Conservation (phyloP, 2,888 invertebrate genomes). For the Clunio marinus region DNA sequence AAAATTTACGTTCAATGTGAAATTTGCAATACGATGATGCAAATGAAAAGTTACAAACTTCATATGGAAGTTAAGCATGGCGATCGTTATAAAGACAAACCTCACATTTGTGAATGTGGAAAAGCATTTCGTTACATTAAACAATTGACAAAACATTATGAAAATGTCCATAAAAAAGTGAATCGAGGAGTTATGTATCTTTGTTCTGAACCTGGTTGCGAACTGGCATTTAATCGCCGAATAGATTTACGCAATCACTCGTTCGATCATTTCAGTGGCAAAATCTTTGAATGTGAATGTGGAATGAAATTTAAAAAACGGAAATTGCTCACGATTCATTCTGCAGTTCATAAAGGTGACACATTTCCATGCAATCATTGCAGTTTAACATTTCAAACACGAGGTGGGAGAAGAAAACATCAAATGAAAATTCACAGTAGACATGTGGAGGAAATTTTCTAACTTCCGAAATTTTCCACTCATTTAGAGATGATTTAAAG, state of each 20-base stretch:
- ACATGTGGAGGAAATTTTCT: not conserved
- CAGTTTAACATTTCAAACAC: not conserved
- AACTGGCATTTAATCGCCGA: not conserved
- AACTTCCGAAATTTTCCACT: not conserved
- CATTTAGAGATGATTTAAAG: too few species aligned
- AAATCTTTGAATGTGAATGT: conserved; percentile 20
- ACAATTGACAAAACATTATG: conserved; percentile 15
- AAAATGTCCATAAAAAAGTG: conserved; percentile 24
- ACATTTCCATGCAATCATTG: not conserved
- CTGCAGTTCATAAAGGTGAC: not conserved
- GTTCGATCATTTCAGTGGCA: conserved; percentile 12
- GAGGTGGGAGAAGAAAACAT: conserved; percentile 27
- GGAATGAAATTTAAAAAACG: conserved; percentile 28
- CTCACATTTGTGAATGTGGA: conserved; percentile 22
- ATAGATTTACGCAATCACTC: conserved; percentile 21
- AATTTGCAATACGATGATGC: conserved; percentile 19
- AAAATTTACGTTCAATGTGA: conserved; percentile 31
- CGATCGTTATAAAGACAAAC: conserved; percentile 1
- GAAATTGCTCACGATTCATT: conserved; percentile 16
- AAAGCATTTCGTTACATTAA: conserved; percentile 31
- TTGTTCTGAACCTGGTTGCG: not conserved
- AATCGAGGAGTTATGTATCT: conserved; percentile 20
- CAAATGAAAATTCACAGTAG: not conserved
- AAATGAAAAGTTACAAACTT: conserved; percentile 20
- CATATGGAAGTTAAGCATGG: conserved; percentile 32